Percentiles rank a stretch among this genome's conserved stretches.
Evolutionary conservation across 92 coral and sea anemone species (phyloP).

Genomic region (Actinostola sp.): DNA sequence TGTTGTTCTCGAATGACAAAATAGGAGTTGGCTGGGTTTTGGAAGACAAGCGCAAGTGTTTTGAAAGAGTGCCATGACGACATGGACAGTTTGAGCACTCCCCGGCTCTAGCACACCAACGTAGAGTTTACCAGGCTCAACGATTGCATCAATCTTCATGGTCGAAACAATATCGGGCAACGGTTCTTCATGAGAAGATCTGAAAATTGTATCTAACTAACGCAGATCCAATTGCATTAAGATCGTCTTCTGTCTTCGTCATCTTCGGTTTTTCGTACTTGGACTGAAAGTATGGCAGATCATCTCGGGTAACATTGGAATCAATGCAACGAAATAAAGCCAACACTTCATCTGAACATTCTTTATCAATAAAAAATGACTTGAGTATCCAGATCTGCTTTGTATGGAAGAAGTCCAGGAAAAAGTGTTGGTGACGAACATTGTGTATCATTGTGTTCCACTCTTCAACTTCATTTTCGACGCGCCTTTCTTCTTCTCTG

Average conservation of each 20-base stretch:
- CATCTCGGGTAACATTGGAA: not conserved
- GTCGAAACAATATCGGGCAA: not conserved
- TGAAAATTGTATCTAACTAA: constrained; percentile 64
- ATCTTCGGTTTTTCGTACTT: constrained; percentile 42
- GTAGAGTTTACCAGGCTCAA: constrained; percentile 77
- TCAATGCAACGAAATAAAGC: constrained; percentile 21
- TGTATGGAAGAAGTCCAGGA: constrained; percentile 77
- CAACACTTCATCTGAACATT: not conserved
- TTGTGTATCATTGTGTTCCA: constrained; percentile 66
- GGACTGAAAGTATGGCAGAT: constrained; percentile 14
- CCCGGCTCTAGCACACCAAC: constrained; percentile 82
- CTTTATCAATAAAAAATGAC: constrained; percentile 46
- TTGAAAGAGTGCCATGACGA: constrained; percentile 78
- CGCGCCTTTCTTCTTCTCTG: constrained; percentile 23
- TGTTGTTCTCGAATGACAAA: constrained; percentile 79
- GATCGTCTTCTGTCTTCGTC: constrained; percentile 30
- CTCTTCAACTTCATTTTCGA: constrained; percentile 37
- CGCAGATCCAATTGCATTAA: constrained; percentile 66
- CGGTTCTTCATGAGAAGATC: not conserved
- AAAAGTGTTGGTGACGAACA: constrained; percentile 59
- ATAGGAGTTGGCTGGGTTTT: constrained; percentile 77
- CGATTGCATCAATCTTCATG: constrained; percentile 51
- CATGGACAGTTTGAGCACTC: constrained; percentile 73
- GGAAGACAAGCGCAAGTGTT: constrained; percentile 67
- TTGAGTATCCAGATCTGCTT: constrained; percentile 81